Percentiles rank a stretch among this genome's conserved stretches.
Conservation (phyloP, 1,140 invertebrate genomes). For the Tetragnatha versicolor region DNA sequence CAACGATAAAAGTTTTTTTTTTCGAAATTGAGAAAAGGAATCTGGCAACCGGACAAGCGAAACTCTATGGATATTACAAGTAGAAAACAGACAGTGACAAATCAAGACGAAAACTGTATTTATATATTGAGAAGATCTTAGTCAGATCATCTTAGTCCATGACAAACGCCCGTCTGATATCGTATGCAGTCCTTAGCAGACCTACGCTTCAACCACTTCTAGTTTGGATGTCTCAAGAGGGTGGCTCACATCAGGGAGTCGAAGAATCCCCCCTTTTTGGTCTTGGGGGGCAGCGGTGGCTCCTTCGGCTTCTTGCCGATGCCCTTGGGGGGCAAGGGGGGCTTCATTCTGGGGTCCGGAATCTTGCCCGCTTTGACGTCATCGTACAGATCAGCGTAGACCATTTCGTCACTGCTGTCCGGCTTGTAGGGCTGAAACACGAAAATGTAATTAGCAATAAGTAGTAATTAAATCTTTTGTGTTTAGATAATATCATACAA, state of each 20-base stretch:
- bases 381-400: conserved; percentile 60
- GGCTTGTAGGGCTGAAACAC: conserved; percentile 54
- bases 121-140: too few species aligned
- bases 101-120: too few species aligned
- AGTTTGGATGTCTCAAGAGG: too few species aligned
- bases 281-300: conserved; percentile 58
- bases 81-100: too few species aligned
- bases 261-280: conserved; percentile 52
- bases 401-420: conserved; percentile 58
- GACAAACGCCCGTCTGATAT: too few species aligned
- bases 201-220: too few species aligned
- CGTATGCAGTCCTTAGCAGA: too few species aligned
- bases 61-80: conserved; percentile 31
- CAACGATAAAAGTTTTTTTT: too few species aligned
- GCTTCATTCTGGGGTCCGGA: conserved; percentile 58
- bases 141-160: too few species aligned
- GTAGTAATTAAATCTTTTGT: too few species aligned
- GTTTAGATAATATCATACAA: too few species aligned
- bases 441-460: background rate
- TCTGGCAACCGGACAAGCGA: conserved; percentile 42
- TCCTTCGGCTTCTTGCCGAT: conserved; percentile 52
- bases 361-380: conserved; percentile 59
- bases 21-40: conserved; percentile 19
- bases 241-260: too few species aligned
- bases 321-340: conserved; percentile 58